A percentile compares a stretch with the other conserved stretches of the same genome.
Conservation (phyloP, 2,113 vertebrate genomes). For the Macquaria ambigua region DNA sequence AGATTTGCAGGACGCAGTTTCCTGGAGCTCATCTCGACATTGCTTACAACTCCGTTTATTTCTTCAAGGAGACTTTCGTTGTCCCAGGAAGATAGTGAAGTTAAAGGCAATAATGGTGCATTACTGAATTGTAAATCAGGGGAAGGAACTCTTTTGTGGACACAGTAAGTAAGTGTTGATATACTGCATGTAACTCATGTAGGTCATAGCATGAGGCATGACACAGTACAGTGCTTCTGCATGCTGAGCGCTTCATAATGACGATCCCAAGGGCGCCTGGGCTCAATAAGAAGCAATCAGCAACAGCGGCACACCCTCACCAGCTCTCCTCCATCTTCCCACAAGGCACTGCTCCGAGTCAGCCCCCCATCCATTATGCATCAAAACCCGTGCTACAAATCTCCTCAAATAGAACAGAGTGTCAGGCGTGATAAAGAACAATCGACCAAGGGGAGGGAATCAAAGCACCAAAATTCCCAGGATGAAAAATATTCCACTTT, state of each 20-base stretch:
- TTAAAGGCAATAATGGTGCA: slow-evolving; percentile 11
- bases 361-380: slow-evolving; percentile 80
- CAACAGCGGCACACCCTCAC: slow-evolving; percentile 51
- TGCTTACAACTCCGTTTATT: slow-evolving; percentile 47
- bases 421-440: slow-evolving; percentile 83
- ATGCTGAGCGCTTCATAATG: slow-evolving; percentile 60
- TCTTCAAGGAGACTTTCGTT: slow-evolving; percentile 43
- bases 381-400: slow-evolving; percentile 74
- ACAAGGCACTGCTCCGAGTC: slow-evolving; percentile 70
- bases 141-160: slow-evolving; percentile 2
- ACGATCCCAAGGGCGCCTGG: slow-evolving; percentile 61
- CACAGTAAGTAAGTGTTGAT: not conserved
- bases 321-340: slow-evolving; percentile 69
- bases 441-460: slow-evolving; percentile 63
- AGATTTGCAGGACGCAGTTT: slow-evolving; percentile 30
- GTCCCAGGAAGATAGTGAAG: not conserved
- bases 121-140: slow-evolving; percentile 26
- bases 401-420: slow-evolving; percentile 79
- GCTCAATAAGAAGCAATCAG: slow-evolving; percentile 82
- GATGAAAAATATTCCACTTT: slow-evolving; percentile 73
- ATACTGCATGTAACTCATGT: slow-evolving; percentile 45
- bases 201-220: slow-evolving; percentile 58
- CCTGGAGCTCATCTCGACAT: slow-evolving; percentile 36
- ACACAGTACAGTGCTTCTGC: slow-evolving; percentile 49
- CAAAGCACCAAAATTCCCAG: slow-evolving; percentile 68